A percentile compares a stretch with the other conserved stretches of the same genome.
phyloP scores from a whole-genome alignment of 2,113 vertebrate genomes.

The Eolophus roseicapilla region DNA sequence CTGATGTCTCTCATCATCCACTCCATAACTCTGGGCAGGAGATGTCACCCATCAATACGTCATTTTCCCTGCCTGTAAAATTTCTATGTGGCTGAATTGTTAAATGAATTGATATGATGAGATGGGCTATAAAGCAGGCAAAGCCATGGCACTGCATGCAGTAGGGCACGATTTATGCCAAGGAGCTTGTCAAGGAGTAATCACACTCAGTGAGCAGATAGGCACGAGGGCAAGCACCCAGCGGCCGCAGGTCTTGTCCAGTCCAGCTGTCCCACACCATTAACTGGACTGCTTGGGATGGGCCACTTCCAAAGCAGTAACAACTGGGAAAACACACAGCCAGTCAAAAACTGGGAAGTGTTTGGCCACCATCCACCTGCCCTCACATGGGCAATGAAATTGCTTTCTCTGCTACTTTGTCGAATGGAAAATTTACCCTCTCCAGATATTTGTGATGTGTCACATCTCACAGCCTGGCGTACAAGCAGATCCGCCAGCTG shows the following conservation, averaged over 20 bases:
- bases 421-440: not conserved
- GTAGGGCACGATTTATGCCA: not conserved
- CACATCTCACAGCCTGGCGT: not conserved
- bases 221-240: not conserved
- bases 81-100: not conserved
- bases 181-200: not conserved
- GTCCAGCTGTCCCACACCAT: not conserved
- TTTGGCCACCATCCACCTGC: not conserved
- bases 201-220: not conserved
- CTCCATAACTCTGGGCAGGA: not conserved
- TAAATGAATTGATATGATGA: not conserved
- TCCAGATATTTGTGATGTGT: not conserved
- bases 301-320: not conserved
- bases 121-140: not conserved
- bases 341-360: not conserved
- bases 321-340: not conserved
- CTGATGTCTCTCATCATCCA: not conserved
- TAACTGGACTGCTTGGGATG: not conserved
- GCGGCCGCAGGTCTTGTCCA: not conserved
- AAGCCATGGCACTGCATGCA: not conserved
- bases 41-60: not conserved
- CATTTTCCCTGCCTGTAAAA: not conserved
- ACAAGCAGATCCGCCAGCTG: not conserved
- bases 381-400: not conserved
- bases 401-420: not conserved